Evolutionary conservation across 2,888 invertebrate genomes (phyloP), one percentile per base, ranked within the genome.

Genomic region (Agrilus biguttatus): DNA sequence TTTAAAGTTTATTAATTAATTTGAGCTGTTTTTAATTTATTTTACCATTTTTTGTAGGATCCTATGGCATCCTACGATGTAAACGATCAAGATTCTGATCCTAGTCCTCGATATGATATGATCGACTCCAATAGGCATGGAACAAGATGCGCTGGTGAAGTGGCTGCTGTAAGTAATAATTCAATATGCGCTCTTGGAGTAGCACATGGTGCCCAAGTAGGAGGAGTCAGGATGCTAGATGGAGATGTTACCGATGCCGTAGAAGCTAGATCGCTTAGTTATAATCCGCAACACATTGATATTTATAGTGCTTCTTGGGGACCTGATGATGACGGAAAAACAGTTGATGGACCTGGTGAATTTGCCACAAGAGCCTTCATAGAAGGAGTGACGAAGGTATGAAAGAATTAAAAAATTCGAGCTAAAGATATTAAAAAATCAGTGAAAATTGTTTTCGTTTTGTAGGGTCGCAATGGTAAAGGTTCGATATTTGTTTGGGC

Each of bases 401-500:
- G 5, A 7, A 1, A 21, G 21, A 53, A 53, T 44, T 28, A 35
- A 8, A 17, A 14, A 14, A n/a, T 33, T 5, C 13, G 1, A 35
- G 35, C 35, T 14, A 8, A 35, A 5, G 14, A 35, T 13, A 35
- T 35, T 8, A 7, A 14, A 6, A 14, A 35, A 6, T 35, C 14
- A 35, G 6, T 14, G 21, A 21, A 41, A 19, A 28, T 32, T 23
- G 12, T 36, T 34, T 36, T 33, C 7, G 41, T 38, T 48, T 54
- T 57, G 42, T 65, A 88, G 86, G 95, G 95, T 45, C 83, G 96
- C 6, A 78, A 77, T 50, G 93, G 95, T 28, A 86, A 87, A 66
- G 96, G 96, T 10, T 96, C 95, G 17, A 97, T 98, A 55, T 98
- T 95, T 70, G 89, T 98, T 2, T 98, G 97, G 97, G 97, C 97